Evolutionary conservation across 2,797 vertebrate species (phyloP).

Genomic region (Acanthurus leucopareius): DNA sequence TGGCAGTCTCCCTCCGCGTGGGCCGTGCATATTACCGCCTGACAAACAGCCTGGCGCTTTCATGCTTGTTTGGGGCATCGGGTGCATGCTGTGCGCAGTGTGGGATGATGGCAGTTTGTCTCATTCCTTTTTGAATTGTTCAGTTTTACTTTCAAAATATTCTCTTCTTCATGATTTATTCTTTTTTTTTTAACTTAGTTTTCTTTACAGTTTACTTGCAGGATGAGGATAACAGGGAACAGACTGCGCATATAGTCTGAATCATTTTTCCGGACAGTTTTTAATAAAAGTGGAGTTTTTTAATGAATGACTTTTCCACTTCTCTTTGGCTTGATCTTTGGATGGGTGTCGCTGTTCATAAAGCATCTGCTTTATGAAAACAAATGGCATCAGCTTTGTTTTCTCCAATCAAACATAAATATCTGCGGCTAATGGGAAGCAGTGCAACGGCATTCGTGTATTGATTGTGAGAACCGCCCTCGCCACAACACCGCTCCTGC

Average conservation of each 20-base stretch:
- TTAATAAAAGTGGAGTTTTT: conserved; percentile 13
- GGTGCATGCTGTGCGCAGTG: conserved; percentile 8
- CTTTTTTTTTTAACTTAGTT: not conserved
- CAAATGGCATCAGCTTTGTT: conserved; percentile 47
- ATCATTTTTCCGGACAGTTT: conserved; percentile 21
- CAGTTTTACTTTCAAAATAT: conserved; percentile 16
- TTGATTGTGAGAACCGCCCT: conserved; percentile 56
- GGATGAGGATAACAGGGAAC: conserved; percentile 2
- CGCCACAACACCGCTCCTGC: conserved; percentile 42
- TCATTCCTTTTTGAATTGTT: conserved; percentile 21
- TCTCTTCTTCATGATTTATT: not conserved
- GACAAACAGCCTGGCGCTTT: conserved; percentile 21
- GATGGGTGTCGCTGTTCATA: not conserved
- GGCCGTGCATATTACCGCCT: not conserved
- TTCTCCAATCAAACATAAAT: conserved; percentile 62
- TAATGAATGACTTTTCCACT: conserved; percentile 18
- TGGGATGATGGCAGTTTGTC: conserved; percentile 12
- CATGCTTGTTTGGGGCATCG: conserved; percentile 17
- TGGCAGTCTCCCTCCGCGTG: conserved; percentile 8
- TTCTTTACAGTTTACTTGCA: not conserved
- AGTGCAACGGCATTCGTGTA: conserved; percentile 42
- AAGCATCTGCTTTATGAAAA: conserved; percentile 43
- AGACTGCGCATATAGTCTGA: not conserved
- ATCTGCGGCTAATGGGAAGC: conserved; percentile 58
- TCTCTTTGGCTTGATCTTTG: conserved; percentile 18